A percentile compares a stretch with the other conserved stretches of the same genome.
phyloP scores from a whole-genome alignment of 2,888 invertebrate species.

The Carabus problematicus region DNA sequence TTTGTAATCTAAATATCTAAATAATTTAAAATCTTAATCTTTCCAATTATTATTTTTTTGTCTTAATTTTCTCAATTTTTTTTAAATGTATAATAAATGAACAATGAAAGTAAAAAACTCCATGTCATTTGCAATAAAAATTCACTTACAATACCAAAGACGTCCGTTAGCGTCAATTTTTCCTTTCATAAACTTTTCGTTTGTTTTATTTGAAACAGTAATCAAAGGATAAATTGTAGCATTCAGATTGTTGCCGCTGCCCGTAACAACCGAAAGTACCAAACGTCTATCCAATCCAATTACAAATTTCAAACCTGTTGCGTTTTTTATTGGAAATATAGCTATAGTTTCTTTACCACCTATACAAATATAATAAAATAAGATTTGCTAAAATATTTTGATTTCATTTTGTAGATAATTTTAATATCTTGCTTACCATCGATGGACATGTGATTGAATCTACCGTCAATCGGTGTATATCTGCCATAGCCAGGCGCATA shows the following conservation, averaged over 20 bases:
- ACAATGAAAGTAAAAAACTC: no score
- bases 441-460: conserved; percentile 15
- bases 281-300: conserved; percentile 22
- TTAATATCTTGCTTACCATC: conserved; percentile 6
- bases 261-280: conserved; percentile 17
- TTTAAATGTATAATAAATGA: no score
- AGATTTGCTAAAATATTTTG: no score
- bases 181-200: conserved; percentile 16
- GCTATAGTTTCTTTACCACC: conserved; percentile 17
- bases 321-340: conserved; percentile 24
- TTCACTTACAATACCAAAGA: conserved; percentile 28
- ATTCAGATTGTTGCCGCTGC: not conserved
- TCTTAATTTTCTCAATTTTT: no score
- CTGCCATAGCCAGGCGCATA: conserved; percentile 9
- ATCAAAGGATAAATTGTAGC: not conserved
- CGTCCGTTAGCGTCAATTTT: conserved; percentile 22
- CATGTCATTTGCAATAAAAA: not conserved
- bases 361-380: not conserved
- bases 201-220: not conserved
- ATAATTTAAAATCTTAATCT: no score
- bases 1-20: no score
- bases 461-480: conserved; percentile 25
- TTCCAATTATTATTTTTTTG: no score
- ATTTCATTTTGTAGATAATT: no score
- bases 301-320: conserved; percentile 17